These are phyloP conservation scores for Trissolcus japonicus DNA, from an alignment of 2,888 invertebrate genomes.

Conservation along the genomic window DNA sequence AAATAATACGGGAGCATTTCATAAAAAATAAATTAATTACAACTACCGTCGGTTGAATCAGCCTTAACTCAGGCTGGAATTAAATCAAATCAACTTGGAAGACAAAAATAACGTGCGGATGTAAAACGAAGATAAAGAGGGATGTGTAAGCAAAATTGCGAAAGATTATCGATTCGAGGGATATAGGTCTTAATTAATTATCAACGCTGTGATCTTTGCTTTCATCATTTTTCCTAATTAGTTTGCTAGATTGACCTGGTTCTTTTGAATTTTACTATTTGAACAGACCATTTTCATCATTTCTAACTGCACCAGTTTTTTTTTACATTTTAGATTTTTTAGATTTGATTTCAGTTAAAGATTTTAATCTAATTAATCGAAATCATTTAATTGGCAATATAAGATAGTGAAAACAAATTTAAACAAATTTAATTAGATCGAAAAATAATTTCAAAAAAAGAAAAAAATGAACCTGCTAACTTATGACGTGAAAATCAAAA, in stretches of 20 bases:
- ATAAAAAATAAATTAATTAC: slow-evolving; percentile 25
- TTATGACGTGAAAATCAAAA: too few relatives aligned
- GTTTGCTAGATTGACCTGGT: slow-evolving; percentile 8
- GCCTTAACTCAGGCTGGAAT: slow-evolving; percentile 25
- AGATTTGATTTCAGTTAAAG: neutral
- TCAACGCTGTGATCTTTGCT: slow-evolving; percentile 6
- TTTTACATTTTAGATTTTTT: too few relatives aligned
- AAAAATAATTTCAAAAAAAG: too few relatives aligned
- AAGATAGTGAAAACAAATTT: too few relatives aligned
- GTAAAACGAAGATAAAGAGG: slow-evolving; percentile 24
- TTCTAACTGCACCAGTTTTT: neutral
- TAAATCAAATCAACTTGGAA: slow-evolving; percentile 30
- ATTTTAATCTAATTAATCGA: neutral
- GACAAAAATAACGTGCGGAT: slow-evolving; percentile 18
- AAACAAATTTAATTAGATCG: too few relatives aligned
- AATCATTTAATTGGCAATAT: neutral
- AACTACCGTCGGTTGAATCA: slow-evolving; percentile 9
- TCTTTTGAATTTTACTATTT: neutral
- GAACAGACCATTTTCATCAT: neutral
- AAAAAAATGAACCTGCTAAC: too few relatives aligned
- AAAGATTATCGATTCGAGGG: slow-evolving; percentile 29
- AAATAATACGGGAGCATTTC: neutral
- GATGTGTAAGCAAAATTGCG: slow-evolving; percentile 28
- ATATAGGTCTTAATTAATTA: slow-evolving; percentile 34
- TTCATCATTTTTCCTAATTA: slow-evolving; percentile 20